Base-by-base conservation (phyloP, 2,113 vertebrate genomes). In the Tragulus kanchil region DNA sequence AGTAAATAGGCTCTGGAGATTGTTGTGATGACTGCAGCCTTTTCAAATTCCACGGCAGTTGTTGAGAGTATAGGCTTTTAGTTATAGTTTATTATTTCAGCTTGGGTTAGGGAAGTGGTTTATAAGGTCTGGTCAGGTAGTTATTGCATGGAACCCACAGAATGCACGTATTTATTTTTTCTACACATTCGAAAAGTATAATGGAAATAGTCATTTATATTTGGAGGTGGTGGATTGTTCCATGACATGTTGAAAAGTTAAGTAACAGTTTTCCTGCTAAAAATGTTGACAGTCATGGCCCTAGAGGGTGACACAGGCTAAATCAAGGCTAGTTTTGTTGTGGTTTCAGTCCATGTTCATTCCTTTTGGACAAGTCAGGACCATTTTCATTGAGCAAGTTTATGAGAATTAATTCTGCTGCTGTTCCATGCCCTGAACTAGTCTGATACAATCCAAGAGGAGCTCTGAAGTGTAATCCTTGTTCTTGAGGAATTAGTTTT, bases 41-140 rank as follows among this genome's bases (percentile, higher is more conserved):
- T 90, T 94, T 82, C 56, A 64, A 85, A 82, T 96, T 56, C 50
- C n/a, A 62, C 52, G n/a, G 48, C 28, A 73, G 1, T 77, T 83
- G 45, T 14, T 73, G 82, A 86, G 28, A 28, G 45, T 64, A 1
- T 31, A 77, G 59, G 65, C 50, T 82, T 83, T 26, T 36, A 79
- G n/a, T 85, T 89, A 13, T 28, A 79, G n/a, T 81, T 85, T 85
- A 73, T 54, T 52, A 31, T 82, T 86, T 48, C 54, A 84, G 67
- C 59, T 59, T 88, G 52, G 89, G 16, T 21, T 61, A 52, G 1
- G 21, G 21, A 91, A 77, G n/a, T 78, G 23, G 9, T 23, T 93
- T 85, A 31, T 58, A 75, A 86, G 12, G 23, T 81, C 8, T 73
- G 54, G 16, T 17, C 42, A 65, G 17, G 23, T 73, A 50, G 36